Base-by-base conservation (phyloP, 2,888 invertebrate genomes). In the Drosophila setosimentum region DNA sequence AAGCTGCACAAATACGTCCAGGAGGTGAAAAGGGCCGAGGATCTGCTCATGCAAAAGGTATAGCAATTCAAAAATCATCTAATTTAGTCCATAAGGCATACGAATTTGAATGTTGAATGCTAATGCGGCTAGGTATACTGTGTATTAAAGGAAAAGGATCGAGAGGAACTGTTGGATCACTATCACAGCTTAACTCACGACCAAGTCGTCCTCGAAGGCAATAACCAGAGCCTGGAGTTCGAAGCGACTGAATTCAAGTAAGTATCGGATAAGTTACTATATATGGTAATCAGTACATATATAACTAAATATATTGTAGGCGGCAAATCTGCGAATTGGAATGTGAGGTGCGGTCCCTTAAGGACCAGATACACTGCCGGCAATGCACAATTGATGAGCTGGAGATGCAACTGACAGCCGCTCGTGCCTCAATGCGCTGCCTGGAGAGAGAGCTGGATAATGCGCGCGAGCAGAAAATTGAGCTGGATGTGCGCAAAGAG, bases 1-100 rank as follows among this genome's bases (percentile, higher is more conserved):
- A 96, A 97, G 90, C 92, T 97, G 71, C 96, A 97, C 88, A 96
- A 96, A 87, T 97, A 97, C 93, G 96, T 97, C 7, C 95, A 95
- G 82, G 97, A 97, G 94, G 96, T 97, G 21, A 95, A 96, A 88
- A 94, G 96, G 83, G 96, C 96, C 72, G 97, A 97, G 92, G 97
- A 97, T 85, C 93, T 97, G 68, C 94, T 97, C 35, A 94, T 95
- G 68, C 94, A 95, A 80, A 96, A 96, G 93, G 95, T 95, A 83
- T 68, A 54, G 18, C 8, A 5, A 16, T 35, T 2, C 8, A 13
- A 45, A 13, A 24, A 37, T 68, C 13, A 24, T 33, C 2, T 4
- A 40, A n/a, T 11, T 77, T 33, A 33, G 78, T 64, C 16, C 5
- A 11, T 71, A 73, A 73, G 68, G n/a, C 48, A 21, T 42, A 21